Evolutionary conservation across 2,797 vertebrate genomes (phyloP).

Genomic region (Astyanax mexicanus): DNA sequence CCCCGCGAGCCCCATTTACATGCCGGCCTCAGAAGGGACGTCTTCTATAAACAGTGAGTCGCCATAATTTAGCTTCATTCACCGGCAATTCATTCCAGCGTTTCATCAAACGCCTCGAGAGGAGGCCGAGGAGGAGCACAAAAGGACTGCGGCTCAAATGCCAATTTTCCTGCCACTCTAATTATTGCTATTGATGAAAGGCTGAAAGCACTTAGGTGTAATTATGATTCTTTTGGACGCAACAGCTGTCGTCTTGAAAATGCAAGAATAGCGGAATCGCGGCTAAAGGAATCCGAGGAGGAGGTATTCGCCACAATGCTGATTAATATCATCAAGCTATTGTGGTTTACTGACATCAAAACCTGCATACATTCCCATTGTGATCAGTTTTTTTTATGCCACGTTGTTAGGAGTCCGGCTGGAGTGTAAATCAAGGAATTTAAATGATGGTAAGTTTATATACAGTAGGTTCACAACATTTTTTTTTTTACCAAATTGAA

Average conservation of each 20-base stretch:
- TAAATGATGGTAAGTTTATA: no score
- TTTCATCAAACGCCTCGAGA: slow-evolving; percentile 49
- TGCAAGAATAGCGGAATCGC: slow-evolving; percentile 53
- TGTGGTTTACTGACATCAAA: slow-evolving; percentile 23
- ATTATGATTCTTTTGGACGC: slow-evolving; percentile 71
- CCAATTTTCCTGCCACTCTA: slow-evolving; percentile 65
- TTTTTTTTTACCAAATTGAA: no score
- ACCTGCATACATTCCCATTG: neutral
- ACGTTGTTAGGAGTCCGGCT: neutral
- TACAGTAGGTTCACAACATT: no score
- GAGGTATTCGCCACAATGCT: neutral
- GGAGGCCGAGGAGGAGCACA: slow-evolving; percentile 26
- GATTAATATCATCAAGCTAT: slow-evolving; percentile 23
- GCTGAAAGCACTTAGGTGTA: slow-evolving; percentile 72
- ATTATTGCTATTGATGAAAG: slow-evolving; percentile 76
- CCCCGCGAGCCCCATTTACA: neutral
- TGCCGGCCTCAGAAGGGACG: slow-evolving; percentile 3
- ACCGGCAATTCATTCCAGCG: slow-evolving; percentile 41
- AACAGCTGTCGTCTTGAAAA: slow-evolving; percentile 69
- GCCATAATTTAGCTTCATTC: slow-evolving; percentile 52
- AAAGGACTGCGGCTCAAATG: slow-evolving; percentile 54
- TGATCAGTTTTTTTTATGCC: neutral
- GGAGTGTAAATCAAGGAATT: neutral
- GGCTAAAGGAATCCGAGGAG: slow-evolving; percentile 42
- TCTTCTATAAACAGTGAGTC: slow-evolving; percentile 38